Evolutionary conservation across 2,113 vertebrate genomes (phyloP), one percentile per base, ranked within the genome.

Genomic region (Dicaeum eximium): DNA sequence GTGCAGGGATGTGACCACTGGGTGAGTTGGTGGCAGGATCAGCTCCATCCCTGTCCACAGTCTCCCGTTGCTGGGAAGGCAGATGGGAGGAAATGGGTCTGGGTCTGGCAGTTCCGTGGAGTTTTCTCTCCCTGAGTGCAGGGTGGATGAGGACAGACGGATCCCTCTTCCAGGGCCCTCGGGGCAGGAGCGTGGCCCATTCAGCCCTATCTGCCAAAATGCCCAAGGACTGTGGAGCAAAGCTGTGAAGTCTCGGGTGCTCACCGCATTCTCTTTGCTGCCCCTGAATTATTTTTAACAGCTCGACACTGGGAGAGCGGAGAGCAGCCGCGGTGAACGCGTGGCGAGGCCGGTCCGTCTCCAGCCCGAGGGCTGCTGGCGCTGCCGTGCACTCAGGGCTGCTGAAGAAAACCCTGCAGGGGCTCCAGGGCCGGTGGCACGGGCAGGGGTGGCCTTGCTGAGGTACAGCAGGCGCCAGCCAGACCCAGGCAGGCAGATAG

Each of bases 361-460:
- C 40, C 72, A 57, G 44, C 35, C 86, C 2, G 0, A 15, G 83
- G 35, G 72, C 61, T 38, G 60, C 48, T 13, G 66, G 25, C 3
- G 48, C 62, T 74, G 70, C 79, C 0, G 0, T 7, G 48, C 83
- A 5, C 84, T 25, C 69, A 1, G 6, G 11, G 77, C 50, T 28
- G 73, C 28, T 54, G 73, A 4, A 25, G 31, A 21, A 48, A 47
- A 33, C 20, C 20, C 78, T 16, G 8, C 2, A 0, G 62, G n/a
- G 51, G 35, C 23, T 1, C 0, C 6, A 22, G 61, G 20, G 23
- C 38, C 0, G 0, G 11, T 1, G 9, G 24, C 13, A 19, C 13
- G 5, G 11, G 45, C 1, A 4, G 62, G 58, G 42, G 8, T 37
- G 84, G 56, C 84, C 93, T 95, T 87, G 73, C 56, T 0, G 7